phyloP scores from a whole-genome alignment of 1,140 invertebrate species.

The Drosophila tsacasi region DNA sequence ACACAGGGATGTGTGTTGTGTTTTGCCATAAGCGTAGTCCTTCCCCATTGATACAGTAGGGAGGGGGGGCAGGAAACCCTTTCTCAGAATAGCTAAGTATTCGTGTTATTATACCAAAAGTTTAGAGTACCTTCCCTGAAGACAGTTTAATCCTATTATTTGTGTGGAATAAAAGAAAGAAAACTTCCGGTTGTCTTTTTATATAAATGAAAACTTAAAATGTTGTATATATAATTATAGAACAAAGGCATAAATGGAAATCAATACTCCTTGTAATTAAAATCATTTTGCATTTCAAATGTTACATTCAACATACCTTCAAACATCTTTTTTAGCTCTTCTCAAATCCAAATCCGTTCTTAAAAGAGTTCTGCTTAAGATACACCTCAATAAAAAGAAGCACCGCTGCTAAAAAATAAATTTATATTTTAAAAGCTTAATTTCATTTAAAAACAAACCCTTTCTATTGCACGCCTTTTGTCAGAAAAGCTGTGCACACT shows the following conservation, averaged over 20 bases:
- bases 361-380: neutral
- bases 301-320: too few species aligned
- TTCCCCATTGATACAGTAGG: conserved; percentile 6
- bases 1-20: conserved; percentile 28
- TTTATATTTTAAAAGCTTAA: neutral
- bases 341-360: neutral
- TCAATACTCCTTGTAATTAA: neutral
- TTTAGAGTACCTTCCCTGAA: neutral
- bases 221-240: too few species aligned
- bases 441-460: conserved; percentile 2
- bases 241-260: neutral
- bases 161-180: neutral
- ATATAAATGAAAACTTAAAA: neutral
- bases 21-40: conserved; percentile 60
- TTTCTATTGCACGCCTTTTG: conserved; percentile 37
- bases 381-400: too few species aligned
- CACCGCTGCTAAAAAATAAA: too few species aligned
- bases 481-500: conserved; percentile 21
- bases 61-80: conserved; percentile 22
- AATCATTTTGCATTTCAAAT: neutral
- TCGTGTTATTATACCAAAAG: conserved; percentile 12
- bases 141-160: conserved; percentile 4
- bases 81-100: neutral
- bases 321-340: neutral
- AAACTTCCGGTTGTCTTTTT: neutral